Evolutionary conservation across 1,140 invertebrate species (phyloP), one percentile per base, ranked within the genome.

Genomic region (Lamellibrachia luymesi): DNA sequence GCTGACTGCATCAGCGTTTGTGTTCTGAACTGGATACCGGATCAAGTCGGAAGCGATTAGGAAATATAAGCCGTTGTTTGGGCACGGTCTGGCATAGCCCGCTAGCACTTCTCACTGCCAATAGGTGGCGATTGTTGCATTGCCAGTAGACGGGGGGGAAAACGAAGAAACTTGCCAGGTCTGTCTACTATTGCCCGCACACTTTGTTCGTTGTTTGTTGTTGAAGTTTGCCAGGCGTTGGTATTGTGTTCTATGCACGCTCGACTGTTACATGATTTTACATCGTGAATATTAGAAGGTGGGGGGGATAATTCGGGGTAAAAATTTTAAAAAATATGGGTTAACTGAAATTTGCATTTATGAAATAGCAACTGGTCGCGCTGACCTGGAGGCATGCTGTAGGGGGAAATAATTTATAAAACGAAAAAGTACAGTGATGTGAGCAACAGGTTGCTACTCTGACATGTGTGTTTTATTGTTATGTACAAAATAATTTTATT

Each of bases 401-500:
- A 80, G 64, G 64, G 5, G 64, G 64, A 80, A 80, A 80, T 80
- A 80, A 80, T 80, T 80, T 80, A 80, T 80, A 80, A 80, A 80
- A 80, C 64, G 17, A 10, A 80, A 80, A 80, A 80, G 4, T 8
- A 80, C 25, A 80, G 64, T 80, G 25, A 10, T 80, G 64, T 80
- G 64, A 80, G 64, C 17, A 4, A 22, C 13, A 80, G 25, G 17
- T 4, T 17, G 6, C 52, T 56, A 17, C 64, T 22, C 64, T 17
- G 64, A 22, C 64, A 80, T 17, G 5, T 80, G 64, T 80, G 64
- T 80, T 80, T 80, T 80, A 80, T 80, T 80, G 64, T 80, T 80
- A 80, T 80, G 64, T 80, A 80, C 64, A 80, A 80, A 80, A 80
- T 80, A 80, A 80, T 80, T 80, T 80, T 80, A 80, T 80, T 80